Evolutionary conservation across 2,888 invertebrate species (phyloP).

Genomic region (Eupeodes luniger): DNA sequence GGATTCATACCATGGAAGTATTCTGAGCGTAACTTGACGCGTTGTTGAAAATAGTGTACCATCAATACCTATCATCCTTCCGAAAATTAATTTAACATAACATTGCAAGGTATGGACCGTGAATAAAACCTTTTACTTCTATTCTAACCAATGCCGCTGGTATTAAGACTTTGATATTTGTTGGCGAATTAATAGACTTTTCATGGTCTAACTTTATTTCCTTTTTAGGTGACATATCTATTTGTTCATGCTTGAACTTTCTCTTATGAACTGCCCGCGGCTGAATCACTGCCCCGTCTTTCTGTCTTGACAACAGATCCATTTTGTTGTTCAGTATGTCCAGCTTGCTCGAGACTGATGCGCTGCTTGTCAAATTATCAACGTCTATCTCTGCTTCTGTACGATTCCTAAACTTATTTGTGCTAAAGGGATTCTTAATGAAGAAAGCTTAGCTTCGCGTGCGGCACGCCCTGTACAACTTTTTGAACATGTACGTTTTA

Average conservation of each 20-base stretch:
- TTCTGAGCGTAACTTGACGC: background rate
- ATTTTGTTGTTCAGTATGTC: no score
- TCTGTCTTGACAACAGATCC: no score
- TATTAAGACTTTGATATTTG: background rate
- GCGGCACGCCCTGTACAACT: no score
- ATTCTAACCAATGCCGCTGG: slow-evolving; percentile 32
- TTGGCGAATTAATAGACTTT: slow-evolving; percentile 9
- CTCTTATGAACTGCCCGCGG: background rate
- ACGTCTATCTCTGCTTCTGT: no score
- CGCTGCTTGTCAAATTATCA: no score
- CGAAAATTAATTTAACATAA: background rate
- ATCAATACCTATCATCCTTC: slow-evolving; percentile 4
- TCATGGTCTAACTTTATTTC: background rate
- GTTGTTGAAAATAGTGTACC: background rate
- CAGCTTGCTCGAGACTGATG: no score
- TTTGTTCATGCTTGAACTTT: background rate
- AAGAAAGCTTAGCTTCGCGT: no score
- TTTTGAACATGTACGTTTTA: no score
- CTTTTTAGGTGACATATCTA: background rate
- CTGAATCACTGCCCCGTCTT: no score
- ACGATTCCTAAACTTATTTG: no score
- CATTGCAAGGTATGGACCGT: no score
- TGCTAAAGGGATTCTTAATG: no score
- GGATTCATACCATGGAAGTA: background rate
- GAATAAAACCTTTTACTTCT: background rate